phyloP scores from a whole-genome alignment of 1,140 invertebrate genomes.

The Aphis gossypii region DNA sequence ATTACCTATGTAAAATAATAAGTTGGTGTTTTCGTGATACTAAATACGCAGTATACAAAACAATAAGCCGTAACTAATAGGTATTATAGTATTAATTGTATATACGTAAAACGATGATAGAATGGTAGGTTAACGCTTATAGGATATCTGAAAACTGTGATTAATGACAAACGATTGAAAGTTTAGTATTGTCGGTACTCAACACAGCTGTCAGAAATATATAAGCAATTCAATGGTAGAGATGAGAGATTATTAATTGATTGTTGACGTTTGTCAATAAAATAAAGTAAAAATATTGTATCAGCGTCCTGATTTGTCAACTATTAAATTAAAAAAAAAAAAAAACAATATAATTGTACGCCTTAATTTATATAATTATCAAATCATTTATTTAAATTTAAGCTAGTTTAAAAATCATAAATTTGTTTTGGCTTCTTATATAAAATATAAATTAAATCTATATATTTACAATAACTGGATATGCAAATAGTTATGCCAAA shows the following conservation, averaged over 20 bases:
- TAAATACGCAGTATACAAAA: not conserved
- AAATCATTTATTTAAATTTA: not conserved
- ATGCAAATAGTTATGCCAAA: not conserved
- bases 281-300: not conserved
- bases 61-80: not conserved
- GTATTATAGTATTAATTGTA: not conserved
- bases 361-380: not conserved
- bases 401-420: not conserved
- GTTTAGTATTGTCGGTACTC: not conserved
- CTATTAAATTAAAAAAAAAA: not conserved
- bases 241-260: not conserved
- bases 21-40: not conserved
- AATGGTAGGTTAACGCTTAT: not conserved
- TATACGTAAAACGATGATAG: not conserved
- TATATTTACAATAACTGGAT: not conserved
- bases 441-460: not conserved
- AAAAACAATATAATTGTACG: not conserved
- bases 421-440: not conserved
- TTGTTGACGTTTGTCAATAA: not conserved
- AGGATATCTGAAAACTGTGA: not conserved
- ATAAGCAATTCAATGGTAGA: conserved; percentile 1
- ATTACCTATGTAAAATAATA: not conserved
- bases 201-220: not conserved
- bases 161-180: not conserved
- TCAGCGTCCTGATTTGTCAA: not conserved